Base-by-base conservation (phyloP, 1,140 invertebrate genomes). In the Zaprionus lachaisei region DNA sequence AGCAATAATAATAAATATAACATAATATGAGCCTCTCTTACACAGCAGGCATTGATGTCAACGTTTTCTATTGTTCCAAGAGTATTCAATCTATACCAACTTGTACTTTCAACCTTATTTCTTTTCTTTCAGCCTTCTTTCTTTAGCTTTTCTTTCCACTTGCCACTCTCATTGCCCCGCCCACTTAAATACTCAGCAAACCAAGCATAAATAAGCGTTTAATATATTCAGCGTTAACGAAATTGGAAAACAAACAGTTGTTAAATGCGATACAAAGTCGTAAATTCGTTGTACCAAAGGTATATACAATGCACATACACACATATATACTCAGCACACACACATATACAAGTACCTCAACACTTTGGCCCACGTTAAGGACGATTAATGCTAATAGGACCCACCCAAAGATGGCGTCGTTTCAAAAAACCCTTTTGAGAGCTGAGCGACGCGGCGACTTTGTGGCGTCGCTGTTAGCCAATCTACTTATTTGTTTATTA, bases 171-270 rank as follows among this genome's bases (percentile, higher is more conserved):
- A 24, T 9, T n/a, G 41, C 28, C 66, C 67, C 54, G 56, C 65
- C 44, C 60, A 77, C 58, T 72, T 71, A 72, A 80, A 77, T 69
- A 65, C 62, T 76, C 34, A 68, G 63, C 49, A 82, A 83, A 85
- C 72, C 31, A 70, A 51, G n/a, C 83, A 77, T 87, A 80, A 86
- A 83, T 34, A 44, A 64, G 26, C 44, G 68, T 71, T 83, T 87
- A 67, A 87, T 87, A 87, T 80, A 87, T 79, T 68, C 34, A 56
- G 66, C 49, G 47, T 72, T 20, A 44, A 55, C 61, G 54, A 76
- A 86, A 86, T 86, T 87, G 83, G 83, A 83, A 67, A 70, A 68
- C 83, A 86, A 87, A 86, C 83, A 86, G 83, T 79, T 86, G 79
- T 86, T 85, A 86, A 85, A 85, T 80, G 80, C 69, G 68, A 72